phyloP scores from a whole-genome alignment of 2,797 vertebrate genomes.

The Astyanax mexicanus region DNA sequence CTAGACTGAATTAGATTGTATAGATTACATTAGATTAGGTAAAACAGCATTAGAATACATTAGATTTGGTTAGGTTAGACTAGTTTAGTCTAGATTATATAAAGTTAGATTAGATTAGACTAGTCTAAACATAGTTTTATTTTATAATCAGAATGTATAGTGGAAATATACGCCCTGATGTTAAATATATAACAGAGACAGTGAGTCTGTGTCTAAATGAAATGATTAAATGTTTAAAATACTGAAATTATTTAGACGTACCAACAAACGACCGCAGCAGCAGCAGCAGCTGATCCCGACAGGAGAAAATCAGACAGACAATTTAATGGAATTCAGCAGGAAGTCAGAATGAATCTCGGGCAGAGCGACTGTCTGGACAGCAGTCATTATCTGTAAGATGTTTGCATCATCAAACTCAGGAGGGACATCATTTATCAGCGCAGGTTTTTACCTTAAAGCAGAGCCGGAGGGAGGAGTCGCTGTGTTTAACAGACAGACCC shows the following conservation, averaged over 20 bases:
- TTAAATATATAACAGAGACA: constrained; percentile 2
- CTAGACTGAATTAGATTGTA: no score
- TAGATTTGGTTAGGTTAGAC: no score
- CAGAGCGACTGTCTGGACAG: constrained; percentile 1
- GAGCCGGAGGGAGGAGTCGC: neutral
- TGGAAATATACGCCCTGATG: neutral
- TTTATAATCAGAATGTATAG: no score
- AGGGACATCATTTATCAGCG: neutral
- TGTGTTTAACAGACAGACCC: neutral
- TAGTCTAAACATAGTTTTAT: no score
- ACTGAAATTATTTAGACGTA: constrained; percentile 24
- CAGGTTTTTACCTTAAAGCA: neutral
- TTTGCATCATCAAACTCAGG: neutral
- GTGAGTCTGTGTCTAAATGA: constrained; percentile 15
- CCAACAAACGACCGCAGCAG: no score
- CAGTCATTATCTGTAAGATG: constrained; percentile 7
- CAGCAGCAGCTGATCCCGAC: no score
- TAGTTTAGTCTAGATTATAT: no score
- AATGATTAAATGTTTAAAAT: neutral
- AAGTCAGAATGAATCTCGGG: constrained; percentile 24
- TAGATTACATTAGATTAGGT: no score
- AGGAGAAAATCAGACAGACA: constrained; percentile 11
- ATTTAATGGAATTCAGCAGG: constrained; percentile 36
- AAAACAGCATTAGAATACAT: no score
- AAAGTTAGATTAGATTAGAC: no score